phyloP scores from a whole-genome alignment of 2,797 vertebrate species.

The Microctenopoma lineatum region DNA sequence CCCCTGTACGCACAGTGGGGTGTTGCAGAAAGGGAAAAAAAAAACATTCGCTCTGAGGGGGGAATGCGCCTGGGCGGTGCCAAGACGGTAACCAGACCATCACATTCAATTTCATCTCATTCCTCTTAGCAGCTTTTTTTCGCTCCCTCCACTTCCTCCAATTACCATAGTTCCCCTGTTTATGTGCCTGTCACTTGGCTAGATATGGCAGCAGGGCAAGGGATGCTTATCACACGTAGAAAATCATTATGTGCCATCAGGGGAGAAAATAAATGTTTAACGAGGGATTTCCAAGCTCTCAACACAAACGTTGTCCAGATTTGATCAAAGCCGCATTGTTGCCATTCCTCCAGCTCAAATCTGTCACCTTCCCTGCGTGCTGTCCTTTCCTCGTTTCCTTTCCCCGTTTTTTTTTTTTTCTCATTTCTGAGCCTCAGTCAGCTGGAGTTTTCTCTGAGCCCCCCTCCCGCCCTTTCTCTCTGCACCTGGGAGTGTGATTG shows the following conservation, averaged over 20 bases:
- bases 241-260: constrained; percentile 57
- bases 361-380: constrained; percentile 48
- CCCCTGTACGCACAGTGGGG: constrained; percentile 50
- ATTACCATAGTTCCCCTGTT: constrained; percentile 69
- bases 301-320: constrained; percentile 1
- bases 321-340: constrained; percentile 18
- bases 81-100: constrained; percentile 83
- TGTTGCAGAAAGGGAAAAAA: constrained; percentile 32
- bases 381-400: constrained; percentile 32
- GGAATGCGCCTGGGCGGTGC: constrained; percentile 71
- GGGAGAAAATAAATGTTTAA: constrained; percentile 56
- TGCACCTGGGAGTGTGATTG: constrained; percentile 78
- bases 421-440: constrained; percentile 55
- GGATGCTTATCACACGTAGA: constrained; percentile 63
- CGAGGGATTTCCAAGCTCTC: constrained; percentile 25
- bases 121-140: constrained; percentile 66
- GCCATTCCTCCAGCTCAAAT: constrained; percentile 26
- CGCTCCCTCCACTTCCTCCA: constrained; percentile 66
- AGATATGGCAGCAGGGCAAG: constrained; percentile 38
- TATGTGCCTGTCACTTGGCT: constrained; percentile 63
- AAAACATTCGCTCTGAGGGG: constrained; percentile 48
- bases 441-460: constrained; percentile 57
- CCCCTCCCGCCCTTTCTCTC: constrained; percentile 42
- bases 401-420: constrained; percentile 16
- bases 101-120: constrained; percentile 79